Evolutionary conservation across 2,888 invertebrate genomes (phyloP).

Genomic region (Heteromurus nitidus): DNA sequence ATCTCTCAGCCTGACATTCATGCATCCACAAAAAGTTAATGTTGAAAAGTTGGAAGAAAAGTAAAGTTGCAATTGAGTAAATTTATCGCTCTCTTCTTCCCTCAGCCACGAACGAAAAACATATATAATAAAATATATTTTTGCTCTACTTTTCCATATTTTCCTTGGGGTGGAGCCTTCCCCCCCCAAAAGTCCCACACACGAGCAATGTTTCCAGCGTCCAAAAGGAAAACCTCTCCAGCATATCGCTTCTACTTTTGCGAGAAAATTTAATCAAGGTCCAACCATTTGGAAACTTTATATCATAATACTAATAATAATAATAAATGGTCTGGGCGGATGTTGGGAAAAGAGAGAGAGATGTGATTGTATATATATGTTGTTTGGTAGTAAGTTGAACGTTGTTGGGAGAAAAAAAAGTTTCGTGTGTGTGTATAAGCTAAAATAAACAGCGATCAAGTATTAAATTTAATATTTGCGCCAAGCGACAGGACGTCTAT

Average conservation of each 20-base stretch:
- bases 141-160: constrained; percentile 19
- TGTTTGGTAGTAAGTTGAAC: not conserved
- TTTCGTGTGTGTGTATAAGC: not conserved
- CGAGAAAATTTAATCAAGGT: constrained; percentile 46
- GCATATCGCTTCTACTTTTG: constrained; percentile 41
- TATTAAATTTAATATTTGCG: constrained; percentile 37
- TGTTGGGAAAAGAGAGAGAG: constrained; percentile 23
- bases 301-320: constrained; percentile 49
- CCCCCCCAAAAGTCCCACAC: not conserved
- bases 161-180: not conserved
- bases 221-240: too few species aligned
- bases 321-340: constrained; percentile 48
- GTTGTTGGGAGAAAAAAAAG: not conserved
- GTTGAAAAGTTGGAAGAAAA: constrained; percentile 47
- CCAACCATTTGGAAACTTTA: constrained; percentile 46
- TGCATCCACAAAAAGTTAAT: constrained; percentile 37
- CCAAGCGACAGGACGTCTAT: constrained; percentile 35
- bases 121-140: too few species aligned
- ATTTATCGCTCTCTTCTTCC: constrained; percentile 36
- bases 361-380: too few species aligned
- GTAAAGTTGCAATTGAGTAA: constrained; percentile 47
- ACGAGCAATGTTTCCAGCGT: not conserved
- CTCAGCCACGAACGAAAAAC: not conserved
- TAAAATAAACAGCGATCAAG: constrained; percentile 39
- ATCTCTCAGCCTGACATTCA: constrained; percentile 44